Conservation (phyloP, 2,113 vertebrate genomes). For the Prolemur simus region DNA sequence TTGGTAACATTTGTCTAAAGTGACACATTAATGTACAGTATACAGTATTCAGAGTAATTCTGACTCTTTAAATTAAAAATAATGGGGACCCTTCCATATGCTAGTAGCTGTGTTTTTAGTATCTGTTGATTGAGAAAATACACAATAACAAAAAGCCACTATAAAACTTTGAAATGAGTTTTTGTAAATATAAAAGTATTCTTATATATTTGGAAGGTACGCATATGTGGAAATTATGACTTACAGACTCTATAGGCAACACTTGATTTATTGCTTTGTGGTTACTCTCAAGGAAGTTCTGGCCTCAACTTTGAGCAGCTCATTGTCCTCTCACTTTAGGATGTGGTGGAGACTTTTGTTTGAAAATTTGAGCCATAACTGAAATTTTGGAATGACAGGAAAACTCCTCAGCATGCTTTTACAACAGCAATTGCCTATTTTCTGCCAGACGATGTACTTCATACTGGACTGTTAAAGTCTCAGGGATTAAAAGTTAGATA, state of each 20-base stretch:
- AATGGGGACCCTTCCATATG: not conserved
- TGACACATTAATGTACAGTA: not conserved
- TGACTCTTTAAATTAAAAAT: not conserved
- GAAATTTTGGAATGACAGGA: not conserved
- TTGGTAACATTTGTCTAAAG: not conserved
- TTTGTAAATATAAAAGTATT: not conserved
- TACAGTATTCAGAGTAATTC: constrained; percentile 8
- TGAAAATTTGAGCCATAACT: not conserved
- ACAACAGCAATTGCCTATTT: not conserved
- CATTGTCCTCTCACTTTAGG: not conserved
- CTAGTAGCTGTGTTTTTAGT: constrained; percentile 28
- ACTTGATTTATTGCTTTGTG: not conserved
- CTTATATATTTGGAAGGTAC: not conserved
- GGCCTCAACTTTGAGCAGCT: not conserved
- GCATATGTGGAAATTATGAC: not conserved
- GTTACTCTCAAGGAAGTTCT: not conserved
- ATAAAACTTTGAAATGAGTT: not conserved
- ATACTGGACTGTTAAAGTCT: not conserved
- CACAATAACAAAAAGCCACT: not conserved
- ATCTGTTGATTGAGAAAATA: constrained; percentile 1
- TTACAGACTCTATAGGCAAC: not conserved
- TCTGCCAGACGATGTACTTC: not conserved
- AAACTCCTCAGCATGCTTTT: not conserved
- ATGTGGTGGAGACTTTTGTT: not conserved
- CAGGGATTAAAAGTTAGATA: not conserved